Evolutionary conservation across 2,888 invertebrate genomes (phyloP).

Genomic region (Gari tellinella): DNA sequence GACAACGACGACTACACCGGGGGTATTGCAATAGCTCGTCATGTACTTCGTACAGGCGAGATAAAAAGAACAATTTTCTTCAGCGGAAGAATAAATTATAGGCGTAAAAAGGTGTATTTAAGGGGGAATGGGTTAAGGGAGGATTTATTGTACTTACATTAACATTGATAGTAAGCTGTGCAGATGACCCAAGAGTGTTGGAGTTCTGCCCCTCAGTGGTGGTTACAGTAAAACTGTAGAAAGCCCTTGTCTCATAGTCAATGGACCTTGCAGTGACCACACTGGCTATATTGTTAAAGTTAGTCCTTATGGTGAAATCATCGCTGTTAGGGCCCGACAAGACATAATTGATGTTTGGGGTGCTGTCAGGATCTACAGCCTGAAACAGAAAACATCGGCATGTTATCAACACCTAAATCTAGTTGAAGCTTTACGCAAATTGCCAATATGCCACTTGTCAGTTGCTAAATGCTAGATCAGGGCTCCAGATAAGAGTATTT

Average conservation of each 20-base stretch:
- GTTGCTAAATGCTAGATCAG: too few species aligned
- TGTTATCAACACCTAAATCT: too few species aligned
- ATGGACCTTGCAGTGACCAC: slow-evolving; percentile 67
- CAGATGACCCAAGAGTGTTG: slow-evolving; percentile 58
- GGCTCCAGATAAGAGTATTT: too few species aligned
- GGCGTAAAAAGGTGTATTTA: too few species aligned
- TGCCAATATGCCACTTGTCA: too few species aligned
- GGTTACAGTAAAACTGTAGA: slow-evolving; percentile 73
- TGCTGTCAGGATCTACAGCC: slow-evolving; percentile 69
- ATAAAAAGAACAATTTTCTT: too few species aligned
- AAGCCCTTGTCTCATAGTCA: slow-evolving; percentile 71
- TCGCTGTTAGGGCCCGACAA: slow-evolving; percentile 56
- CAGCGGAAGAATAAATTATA: too few species aligned
- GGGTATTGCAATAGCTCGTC: too few species aligned
- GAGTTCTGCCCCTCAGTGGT: slow-evolving; percentile 72
- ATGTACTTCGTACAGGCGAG: too few species aligned
- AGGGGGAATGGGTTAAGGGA: too few species aligned
- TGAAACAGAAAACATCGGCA: slow-evolving; percentile 34
- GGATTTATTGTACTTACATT: slow-evolving; percentile 64
- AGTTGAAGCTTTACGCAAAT: too few species aligned
- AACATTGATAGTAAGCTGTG: slow-evolving; percentile 74
- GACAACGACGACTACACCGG: too few species aligned
- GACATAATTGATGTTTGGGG: slow-evolving; percentile 57
- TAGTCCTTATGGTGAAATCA: slow-evolving; percentile 43
- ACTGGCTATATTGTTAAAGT: slow-evolving; percentile 62